Percentiles rank a stretch among this genome's conserved stretches.
phyloP scores from a whole-genome alignment of 2,888 invertebrate species.

The Hirtodrosophila alboralis region DNA sequence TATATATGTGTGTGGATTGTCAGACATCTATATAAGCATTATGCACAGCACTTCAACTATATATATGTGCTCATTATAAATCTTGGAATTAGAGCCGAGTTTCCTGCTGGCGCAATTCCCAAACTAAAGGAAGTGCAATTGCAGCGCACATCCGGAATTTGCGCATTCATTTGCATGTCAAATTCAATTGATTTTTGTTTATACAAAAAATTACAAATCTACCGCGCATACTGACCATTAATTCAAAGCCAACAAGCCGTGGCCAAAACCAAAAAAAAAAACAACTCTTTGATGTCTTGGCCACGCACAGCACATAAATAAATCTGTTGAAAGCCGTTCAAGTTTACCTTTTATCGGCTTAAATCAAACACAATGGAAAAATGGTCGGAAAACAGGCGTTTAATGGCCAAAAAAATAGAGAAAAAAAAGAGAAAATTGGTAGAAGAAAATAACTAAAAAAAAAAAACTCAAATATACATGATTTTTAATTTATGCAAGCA shows the following conservation, averaged over 20 bases:
- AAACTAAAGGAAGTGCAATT: conserved; percentile 48
- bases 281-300: conserved; percentile 65
- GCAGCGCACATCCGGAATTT: conserved; percentile 29
- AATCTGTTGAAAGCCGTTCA: conserved; percentile 67
- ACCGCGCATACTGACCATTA: conserved; percentile 39
- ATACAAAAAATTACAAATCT: conserved; percentile 1
- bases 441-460: conserved; percentile 1
- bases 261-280: too few species aligned
- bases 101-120: conserved; percentile 5
- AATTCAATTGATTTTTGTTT: conserved; percentile 42
- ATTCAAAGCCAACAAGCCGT: conserved; percentile 68
- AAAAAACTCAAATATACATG: conserved; percentile 54
- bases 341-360: conserved; percentile 74
- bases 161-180: conserved; percentile 65
- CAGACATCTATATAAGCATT: conserved; percentile 21
- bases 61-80: conserved; percentile 1
- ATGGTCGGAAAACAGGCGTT: conserved; percentile 63
- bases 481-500: conserved; percentile 73
- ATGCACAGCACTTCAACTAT: conserved; percentile 4
- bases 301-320: conserved; percentile 63
- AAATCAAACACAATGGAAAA: conserved; percentile 69
- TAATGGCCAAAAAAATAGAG: conserved; percentile 40
- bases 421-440: not conserved
- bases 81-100: too few species aligned
- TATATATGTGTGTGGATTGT: conserved; percentile 20